Evolutionary conservation across 2,113 vertebrate species (phyloP).

Genomic region (Alaudala cheleensis): DNA sequence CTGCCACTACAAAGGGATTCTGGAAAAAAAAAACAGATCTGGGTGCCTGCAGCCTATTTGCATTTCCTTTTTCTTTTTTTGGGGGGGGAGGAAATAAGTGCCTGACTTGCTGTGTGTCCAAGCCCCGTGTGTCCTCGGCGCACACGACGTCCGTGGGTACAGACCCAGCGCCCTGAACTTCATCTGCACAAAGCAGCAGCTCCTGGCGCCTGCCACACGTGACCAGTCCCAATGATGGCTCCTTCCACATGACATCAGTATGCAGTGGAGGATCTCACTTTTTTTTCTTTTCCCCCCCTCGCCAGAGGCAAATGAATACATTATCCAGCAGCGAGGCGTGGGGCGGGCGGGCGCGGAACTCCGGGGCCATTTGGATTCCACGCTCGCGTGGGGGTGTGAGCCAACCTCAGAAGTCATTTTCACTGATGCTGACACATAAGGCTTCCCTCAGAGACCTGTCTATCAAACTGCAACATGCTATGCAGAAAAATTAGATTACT

Average conservation of each 20-base stretch:
- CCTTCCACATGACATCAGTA: slow-evolving; percentile 64
- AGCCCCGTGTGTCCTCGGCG: rapidly evolving
- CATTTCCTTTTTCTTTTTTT: neutral
- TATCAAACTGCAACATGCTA: slow-evolving; percentile 66
- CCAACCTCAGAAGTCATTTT: slow-evolving; percentile 72
- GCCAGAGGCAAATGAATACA: slow-evolving; percentile 79
- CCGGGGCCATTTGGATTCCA: slow-evolving; percentile 71
- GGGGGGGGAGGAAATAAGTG: rapidly evolving
- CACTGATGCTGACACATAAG: slow-evolving; percentile 66
- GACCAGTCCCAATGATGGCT: slow-evolving; percentile 64
- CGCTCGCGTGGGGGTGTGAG: slow-evolving; percentile 63
- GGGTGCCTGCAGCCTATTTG: neutral
- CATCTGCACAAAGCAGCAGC: neutral
- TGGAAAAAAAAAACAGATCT: neutral
- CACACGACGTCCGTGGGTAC: neutral
- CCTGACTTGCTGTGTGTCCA: neutral
- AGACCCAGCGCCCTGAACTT: neutral
- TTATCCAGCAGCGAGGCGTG: slow-evolving; percentile 66
- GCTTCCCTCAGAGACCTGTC: slow-evolving; percentile 72
- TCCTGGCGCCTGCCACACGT: neutral
- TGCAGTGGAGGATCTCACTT: slow-evolving; percentile 54
- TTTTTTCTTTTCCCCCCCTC: slow-evolving; percentile 17
- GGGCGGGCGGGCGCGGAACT: slow-evolving; percentile 54
- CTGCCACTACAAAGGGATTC: neutral
- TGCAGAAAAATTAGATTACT: slow-evolving; percentile 76